phyloP scores from a whole-genome alignment of 2,113 vertebrate species.

The Bufo gargarizans region DNA sequence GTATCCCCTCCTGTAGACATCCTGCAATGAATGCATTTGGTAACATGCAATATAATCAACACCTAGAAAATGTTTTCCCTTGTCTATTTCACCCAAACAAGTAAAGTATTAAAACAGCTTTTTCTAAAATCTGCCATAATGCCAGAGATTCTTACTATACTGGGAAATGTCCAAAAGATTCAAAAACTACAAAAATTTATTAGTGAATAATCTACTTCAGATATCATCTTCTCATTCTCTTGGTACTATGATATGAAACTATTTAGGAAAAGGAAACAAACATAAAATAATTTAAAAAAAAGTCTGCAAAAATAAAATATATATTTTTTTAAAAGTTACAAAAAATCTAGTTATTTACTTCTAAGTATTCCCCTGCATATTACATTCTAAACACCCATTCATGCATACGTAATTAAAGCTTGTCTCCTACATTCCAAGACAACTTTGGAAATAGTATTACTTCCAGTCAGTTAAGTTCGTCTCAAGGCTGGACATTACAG shows the following conservation, averaged over 20 bases:
- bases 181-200: not conserved
- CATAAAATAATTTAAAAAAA: not conserved
- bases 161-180: not conserved
- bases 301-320: not conserved
- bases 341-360: not conserved
- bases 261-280: not conserved
- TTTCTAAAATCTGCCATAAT: not conserved
- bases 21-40: not conserved
- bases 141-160: not conserved
- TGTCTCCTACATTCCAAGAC: not conserved
- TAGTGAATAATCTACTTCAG: not conserved
- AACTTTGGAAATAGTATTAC: not conserved
- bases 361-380: too few species aligned
- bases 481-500: not conserved
- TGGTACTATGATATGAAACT: not conserved
- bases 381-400: not conserved
- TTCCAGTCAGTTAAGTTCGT: not conserved
- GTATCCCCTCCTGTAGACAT: too few species aligned
- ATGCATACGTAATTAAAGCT: not conserved
- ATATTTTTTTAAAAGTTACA: not conserved
- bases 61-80: not conserved
- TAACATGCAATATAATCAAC: not conserved
- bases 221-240: not conserved
- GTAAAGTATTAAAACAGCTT: not conserved
- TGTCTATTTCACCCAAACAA: not conserved